phyloP scores from a whole-genome alignment of 2,888 invertebrate genomes.

The Caenorhabditis afra region DNA sequence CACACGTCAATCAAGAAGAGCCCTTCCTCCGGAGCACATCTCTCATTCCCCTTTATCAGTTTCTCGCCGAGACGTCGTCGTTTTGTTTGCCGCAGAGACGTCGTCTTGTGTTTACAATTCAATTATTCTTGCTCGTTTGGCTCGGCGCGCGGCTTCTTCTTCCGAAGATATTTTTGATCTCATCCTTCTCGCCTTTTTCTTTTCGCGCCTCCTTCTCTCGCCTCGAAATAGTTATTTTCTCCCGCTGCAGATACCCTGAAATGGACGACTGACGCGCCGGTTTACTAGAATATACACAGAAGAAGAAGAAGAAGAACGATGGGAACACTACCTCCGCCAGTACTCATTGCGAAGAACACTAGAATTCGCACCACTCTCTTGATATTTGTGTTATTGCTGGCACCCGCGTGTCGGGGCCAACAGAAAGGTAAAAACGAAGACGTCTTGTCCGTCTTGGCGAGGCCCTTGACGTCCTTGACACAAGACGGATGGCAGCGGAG shows the following conservation, averaged over 20 bases:
- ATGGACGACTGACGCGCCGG: conserved; percentile 48
- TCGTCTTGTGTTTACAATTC: conserved; percentile 43
- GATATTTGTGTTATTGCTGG: conserved; percentile 42
- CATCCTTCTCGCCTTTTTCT: conserved; percentile 27
- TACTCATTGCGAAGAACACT: conserved; percentile 9
- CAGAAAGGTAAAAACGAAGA: conserved; percentile 44
- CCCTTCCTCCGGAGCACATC: conserved; percentile 3
- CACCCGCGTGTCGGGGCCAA: conserved; percentile 48
- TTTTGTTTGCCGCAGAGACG: conserved; percentile 22
- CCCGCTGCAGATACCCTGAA: conserved; percentile 47
- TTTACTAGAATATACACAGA: conserved; percentile 8
- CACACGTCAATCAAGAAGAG: no score
- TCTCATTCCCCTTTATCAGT: neutral
- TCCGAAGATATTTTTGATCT: conserved; percentile 51
- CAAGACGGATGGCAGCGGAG: conserved; percentile 6
- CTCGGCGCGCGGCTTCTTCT: conserved; percentile 20
- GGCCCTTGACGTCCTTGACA: conserved; percentile 28
- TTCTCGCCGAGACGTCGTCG: neutral
- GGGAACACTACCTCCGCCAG: conserved; percentile 31
- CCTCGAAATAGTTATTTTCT: conserved; percentile 28
- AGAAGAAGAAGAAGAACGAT: conserved; percentile 28
- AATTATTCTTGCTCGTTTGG: conserved; percentile 57
- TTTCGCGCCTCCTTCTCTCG: conserved; percentile 9
- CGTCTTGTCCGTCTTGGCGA: no score
- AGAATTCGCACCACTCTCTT: conserved; percentile 29